Base-by-base conservation (phyloP, 2,113 vertebrate genomes). In the Paramisgurnus dabryanus region DNA sequence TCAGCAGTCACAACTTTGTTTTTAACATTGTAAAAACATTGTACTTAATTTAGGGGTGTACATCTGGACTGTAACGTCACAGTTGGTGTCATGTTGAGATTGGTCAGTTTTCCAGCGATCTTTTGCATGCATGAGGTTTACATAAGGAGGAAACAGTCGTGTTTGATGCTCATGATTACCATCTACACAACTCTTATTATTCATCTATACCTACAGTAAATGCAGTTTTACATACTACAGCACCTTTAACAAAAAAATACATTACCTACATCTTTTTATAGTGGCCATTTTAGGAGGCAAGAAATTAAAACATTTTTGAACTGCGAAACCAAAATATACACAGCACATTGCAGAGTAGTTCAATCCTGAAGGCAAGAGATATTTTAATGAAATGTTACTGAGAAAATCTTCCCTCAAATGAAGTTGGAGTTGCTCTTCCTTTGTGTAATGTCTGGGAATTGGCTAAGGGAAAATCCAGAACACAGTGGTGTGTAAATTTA, bases 261-360 rank as follows among this genome's bases (percentile, higher is more conserved):
- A 82, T 69, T 86, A 86, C 27, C 34, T 6, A 40, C 64, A 76
- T 71, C 50, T 45, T 27, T 71, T 77, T 65, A 53, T 74, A 78
- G 75, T 43, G 17, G 55, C 55, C 17, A 7, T 0, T n/a, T 58
- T 58, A 18, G 50, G 22, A 75, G 22, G 18, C 72, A 75, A 60
- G 7, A 49, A 63, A 75, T 47, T 10, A 4, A 18, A 18, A 7
- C 13, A 17, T 49, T 63, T 63, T 63, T 27, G 5, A 13, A 58
- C n/a, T 6, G 5, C 57, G 43, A 12, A 63, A 64, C 18, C 3
- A 13, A 49, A 47, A 63, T n/a, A 63, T 63, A 18, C 72, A 47
- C n/a, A 22, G 40, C 71, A 45, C 18, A 0, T 18, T 61, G 71
- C 41, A 4, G 57, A 61, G 18, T 47, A 61, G 71, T 74, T 64